Evolutionary conservation across 92 coral and sea anemone species (phyloP).

Genomic region (Chrysogorgia sp.): DNA sequence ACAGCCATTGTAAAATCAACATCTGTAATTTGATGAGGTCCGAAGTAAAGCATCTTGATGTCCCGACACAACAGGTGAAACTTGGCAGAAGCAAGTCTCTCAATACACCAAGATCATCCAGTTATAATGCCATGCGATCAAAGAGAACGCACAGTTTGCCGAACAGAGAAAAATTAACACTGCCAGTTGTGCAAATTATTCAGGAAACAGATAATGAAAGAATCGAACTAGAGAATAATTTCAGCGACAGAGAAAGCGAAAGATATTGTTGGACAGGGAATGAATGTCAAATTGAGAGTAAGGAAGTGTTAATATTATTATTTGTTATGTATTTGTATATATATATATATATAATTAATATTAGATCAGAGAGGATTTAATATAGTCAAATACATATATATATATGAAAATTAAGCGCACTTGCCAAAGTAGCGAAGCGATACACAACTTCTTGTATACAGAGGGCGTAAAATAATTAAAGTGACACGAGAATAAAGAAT

Average conservation of each 20-base stretch:
- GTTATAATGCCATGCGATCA: constrained; percentile 39
- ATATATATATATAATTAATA: no score
- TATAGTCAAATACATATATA: no score
- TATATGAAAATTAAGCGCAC: no score
- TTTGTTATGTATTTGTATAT: no score
- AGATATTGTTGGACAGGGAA: not conserved
- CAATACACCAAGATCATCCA: constrained; percentile 48
- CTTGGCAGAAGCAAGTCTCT: constrained; percentile 56
- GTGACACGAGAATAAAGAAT: no score
- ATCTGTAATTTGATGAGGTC: constrained; percentile 15
- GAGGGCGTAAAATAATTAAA: no score
- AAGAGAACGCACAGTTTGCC: constrained; percentile 62
- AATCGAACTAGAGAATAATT: constrained; percentile 18
- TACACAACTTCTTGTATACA: no score
- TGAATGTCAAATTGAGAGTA: not conserved
- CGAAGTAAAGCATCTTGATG: constrained; percentile 19
- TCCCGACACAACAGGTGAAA: constrained; percentile 24
- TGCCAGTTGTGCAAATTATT: constrained; percentile 53
- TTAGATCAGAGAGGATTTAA: no score
- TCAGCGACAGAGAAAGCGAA: constrained; percentile 15
- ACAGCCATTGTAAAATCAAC: not conserved
- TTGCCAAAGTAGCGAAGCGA: no score
- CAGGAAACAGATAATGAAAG: constrained; percentile 41
- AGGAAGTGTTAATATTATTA: not conserved
- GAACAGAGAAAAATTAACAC: constrained; percentile 47